phyloP scores from a whole-genome alignment of 2,797 vertebrate genomes.

The Mormyrops attenuatus region DNA sequence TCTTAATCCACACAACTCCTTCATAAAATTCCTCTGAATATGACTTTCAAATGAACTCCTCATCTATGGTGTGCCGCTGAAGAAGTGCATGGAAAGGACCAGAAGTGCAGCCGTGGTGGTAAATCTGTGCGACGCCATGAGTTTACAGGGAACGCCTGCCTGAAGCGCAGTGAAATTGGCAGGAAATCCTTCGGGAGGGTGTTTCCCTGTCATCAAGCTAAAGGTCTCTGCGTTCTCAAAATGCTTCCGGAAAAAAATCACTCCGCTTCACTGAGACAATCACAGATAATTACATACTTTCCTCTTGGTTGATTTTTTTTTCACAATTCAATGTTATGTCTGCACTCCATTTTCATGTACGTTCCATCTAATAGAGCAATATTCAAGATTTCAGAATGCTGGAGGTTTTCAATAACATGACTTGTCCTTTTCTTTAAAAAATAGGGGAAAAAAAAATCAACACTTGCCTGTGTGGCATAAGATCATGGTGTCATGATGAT shows the following conservation, averaged over 20 bases:
- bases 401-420: neutral
- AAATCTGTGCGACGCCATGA: neutral
- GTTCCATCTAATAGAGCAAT: neutral
- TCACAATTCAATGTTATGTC: neutral
- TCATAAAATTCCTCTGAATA: neutral
- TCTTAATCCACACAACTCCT: neutral
- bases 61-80: neutral
- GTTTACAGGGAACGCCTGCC: neutral
- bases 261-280: neutral
- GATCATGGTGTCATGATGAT: neutral
- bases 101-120: neutral
- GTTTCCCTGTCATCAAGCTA: neutral
- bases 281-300: neutral
- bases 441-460: neutral
- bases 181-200: neutral
- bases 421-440: neutral
- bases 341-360: neutral
- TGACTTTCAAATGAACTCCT: neutral
- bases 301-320: neutral
- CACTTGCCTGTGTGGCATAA: neutral
- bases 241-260: neutral
- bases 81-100: neutral
- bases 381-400: neutral
- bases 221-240: neutral
- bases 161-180: neutral